Evolutionary conservation across 2,113 vertebrate species (phyloP).

Genomic region (Malurus cyaneus): DNA sequence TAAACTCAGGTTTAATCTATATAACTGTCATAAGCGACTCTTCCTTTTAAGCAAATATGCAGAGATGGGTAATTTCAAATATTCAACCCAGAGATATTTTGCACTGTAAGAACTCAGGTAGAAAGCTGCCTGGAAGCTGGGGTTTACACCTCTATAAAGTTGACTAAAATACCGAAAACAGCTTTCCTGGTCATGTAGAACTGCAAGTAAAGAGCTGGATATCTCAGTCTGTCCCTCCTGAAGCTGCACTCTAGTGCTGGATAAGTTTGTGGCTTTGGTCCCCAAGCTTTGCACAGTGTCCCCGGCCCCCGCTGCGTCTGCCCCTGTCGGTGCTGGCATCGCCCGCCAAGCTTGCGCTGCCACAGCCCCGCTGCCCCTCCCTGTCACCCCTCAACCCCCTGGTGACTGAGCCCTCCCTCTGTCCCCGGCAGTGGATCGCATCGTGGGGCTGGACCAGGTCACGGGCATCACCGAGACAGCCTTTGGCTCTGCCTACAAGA

Average conservation of each 20-base stretch:
- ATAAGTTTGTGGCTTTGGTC: slow-evolving; percentile 65
- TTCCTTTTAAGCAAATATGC: background rate
- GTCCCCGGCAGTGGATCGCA: slow-evolving; percentile 87
- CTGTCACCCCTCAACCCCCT: rapidly evolving
- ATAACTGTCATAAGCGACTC: background rate
- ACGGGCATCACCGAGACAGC: slow-evolving; percentile 96
- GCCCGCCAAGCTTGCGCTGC: slow-evolving; percentile 71
- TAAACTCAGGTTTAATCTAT: background rate
- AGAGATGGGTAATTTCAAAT: background rate
- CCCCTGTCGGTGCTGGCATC: no score
- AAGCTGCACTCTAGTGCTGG: slow-evolving; percentile 37
- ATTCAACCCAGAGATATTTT: background rate
- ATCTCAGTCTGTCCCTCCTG: background rate
- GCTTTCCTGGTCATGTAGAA: slow-evolving; percentile 45
- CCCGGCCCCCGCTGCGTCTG: slow-evolving; percentile 17
- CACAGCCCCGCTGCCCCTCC: background rate
- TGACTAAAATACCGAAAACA: background rate
- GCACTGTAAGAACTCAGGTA: background rate
- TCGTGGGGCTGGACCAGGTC: slow-evolving; percentile 97
- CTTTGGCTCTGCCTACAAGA: slow-evolving; percentile 94
- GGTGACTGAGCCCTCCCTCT: background rate
- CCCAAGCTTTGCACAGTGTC: slow-evolving; percentile 69
- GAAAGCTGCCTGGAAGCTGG: background rate
- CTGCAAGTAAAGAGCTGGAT: slow-evolving; percentile 58
- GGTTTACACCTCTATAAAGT: background rate